Evolutionary conservation across 2,888 invertebrate species (phyloP), one percentile per base, ranked within the genome.

Genomic region (Cerceris ruficornis): DNA sequence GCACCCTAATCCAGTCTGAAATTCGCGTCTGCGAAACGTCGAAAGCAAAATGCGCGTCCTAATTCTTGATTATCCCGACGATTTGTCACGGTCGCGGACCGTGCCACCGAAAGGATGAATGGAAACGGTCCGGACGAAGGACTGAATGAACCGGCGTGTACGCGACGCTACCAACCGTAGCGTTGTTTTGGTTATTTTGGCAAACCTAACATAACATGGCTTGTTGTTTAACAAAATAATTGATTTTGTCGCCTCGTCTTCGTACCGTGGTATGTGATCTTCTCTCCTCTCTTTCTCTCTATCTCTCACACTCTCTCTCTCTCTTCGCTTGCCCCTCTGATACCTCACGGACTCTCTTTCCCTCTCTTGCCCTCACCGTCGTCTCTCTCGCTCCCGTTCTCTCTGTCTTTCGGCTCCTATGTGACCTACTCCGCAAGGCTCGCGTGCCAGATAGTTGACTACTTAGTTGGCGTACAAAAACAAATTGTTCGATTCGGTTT

Each of bases 181-280:
- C 83, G 88, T 90, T 91, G 90, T 91, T 91, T 91, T 91, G 91
- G 87, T 91, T 91, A 91, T 91, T 90, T 90, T 91, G 90, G 89
- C 91, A 90, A 91, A 91, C 91, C 91, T 91, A 91, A 91, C 89
- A 91, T 83, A 91, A 91, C 91, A 91, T 77, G 49, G 84, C 82
- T 89, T 91, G 91, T 91, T 91, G 89, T 91, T 91, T 91, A 91
- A 91, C 90, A 90, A 91, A 91, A 90, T 91, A 91, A 89, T 90
- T 90, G 90, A 90, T 91, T 90, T 89, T 89, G 89, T 89, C 88
- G 89, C 88, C 81, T 87, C 84, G 80, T 84, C 88, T 87, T 81
- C 72, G 75, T 73, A 66, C 69, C 69, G 78, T 80, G 50, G 43
- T 65, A 66, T 66, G 59, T 62, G 54, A 69, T 46, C 66, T 50